Evolutionary conservation across 2,797 vertebrate species (phyloP), one percentile per base, ranked within the genome.

Genomic region (Luscinia luscinia): DNA sequence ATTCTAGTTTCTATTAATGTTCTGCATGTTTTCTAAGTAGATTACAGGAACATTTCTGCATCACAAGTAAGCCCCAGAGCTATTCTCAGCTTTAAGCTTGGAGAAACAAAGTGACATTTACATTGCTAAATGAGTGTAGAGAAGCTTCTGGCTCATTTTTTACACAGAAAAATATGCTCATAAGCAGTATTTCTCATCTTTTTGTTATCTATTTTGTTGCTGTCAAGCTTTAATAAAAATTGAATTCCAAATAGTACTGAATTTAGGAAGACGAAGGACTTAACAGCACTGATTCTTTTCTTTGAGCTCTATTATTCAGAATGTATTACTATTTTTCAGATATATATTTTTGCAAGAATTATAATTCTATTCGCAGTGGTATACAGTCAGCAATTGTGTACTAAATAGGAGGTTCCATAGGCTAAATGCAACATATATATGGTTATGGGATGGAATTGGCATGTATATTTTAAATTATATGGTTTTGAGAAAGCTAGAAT

Each of bases 1-100:
- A 97, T 96, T 93, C 96, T 96, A 96, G 95, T 97, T 97, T 93
- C 83, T 95, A 93, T 94, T 97, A 96, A 97, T 96, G 96, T 97
- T 97, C 96, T 97, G 94, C 96, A 74, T 96, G 95, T 97, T 96
- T 97, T 97, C 97, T 97, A 86, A 95, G 97, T 96, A 97, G 95
- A 97, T 97, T 97, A 97, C 97, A 97, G 96, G 97, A 97, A 97
- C 97, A 96, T 97, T 97, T 98, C 96, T 97, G 97, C 96, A 97
- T 96, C 96, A 96, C 94, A 97, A 97, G 93, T 97, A 95, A 96
- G 95, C 96, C 97, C 97, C 1, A 88, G 93, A 96, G 97, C 97
- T 96, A 97, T 97, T 97, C 79, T 96, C 97, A 95, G 97, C 96
- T 95, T 96, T 94, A 97, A 96, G 83, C 89, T 96, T 93, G 88